Conservation (phyloP, 2,113 vertebrate genomes). For the Piliocolobus tephrosceles region DNA sequence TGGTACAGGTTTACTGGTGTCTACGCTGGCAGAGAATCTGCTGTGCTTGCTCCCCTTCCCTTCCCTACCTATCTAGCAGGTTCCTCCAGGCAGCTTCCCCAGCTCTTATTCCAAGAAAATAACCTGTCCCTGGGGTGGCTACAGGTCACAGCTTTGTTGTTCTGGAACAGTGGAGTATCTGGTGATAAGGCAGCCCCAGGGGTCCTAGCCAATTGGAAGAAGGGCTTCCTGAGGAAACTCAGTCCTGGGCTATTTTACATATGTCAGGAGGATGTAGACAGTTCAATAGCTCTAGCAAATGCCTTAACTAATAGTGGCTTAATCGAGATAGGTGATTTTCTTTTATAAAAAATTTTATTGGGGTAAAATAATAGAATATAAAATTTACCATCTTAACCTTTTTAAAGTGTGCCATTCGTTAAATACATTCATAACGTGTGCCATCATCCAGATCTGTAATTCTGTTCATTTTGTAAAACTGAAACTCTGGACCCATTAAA, state of each 20-base stretch:
- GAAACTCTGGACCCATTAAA: neutral
- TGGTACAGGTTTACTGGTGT: neutral
- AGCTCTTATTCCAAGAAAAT: neutral
- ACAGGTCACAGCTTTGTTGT: neutral
- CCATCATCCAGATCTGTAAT: neutral
- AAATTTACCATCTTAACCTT: neutral
- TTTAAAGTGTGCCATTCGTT: neutral
- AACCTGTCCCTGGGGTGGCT: neutral
- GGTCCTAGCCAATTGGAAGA: neutral
- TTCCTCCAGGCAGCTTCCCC: neutral
- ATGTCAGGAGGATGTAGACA: neutral
- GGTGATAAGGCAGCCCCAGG: neutral
- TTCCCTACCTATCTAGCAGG: neutral
- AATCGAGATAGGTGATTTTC: neutral
- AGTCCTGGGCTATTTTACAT: neutral
- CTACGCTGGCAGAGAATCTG: neutral
- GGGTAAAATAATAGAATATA: neutral
- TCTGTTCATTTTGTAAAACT: neutral
- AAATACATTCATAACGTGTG: neutral
- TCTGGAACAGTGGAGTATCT: neutral
- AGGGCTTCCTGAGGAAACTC: conserved; percentile 14
- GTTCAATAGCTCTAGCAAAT: neutral
- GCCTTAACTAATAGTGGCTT: neutral
- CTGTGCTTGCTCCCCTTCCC: neutral
- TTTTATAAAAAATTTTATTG: neutral